Percentiles rank a stretch among this genome's conserved stretches.
Evolutionary conservation across 2,797 vertebrate species (phyloP).

Genomic region (Cryptoblepharus egeriae): DNA sequence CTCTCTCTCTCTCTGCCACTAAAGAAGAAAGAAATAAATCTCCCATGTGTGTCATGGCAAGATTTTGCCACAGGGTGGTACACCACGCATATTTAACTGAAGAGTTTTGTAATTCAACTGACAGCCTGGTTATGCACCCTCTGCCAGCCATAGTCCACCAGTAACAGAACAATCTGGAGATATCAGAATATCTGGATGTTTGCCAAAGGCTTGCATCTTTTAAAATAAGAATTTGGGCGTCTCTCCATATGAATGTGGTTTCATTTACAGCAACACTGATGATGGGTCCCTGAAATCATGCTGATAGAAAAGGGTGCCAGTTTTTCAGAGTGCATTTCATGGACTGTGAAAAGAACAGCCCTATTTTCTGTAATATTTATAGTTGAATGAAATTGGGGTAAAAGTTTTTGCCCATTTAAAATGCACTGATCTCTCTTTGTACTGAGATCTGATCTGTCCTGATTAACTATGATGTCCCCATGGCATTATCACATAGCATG

Average conservation of each 20-base stretch:
- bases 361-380: background rate
- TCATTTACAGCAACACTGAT: background rate
- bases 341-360: background rate
- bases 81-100: conserved; percentile 85
- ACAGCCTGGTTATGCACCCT: conserved; percentile 77
- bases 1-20: background rate
- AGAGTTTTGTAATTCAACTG: conserved; percentile 77
- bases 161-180: conserved; percentile 79
- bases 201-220: conserved; percentile 58
- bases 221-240: conserved; percentile 33
- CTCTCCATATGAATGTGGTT: background rate
- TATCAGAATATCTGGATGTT: conserved; percentile 77
- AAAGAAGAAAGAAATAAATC: background rate
- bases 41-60: conserved; percentile 86
- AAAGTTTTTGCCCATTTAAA: background rate
- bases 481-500: background rate
- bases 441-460: background rate
- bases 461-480: background rate
- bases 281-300: background rate
- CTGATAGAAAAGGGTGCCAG: background rate
- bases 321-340: background rate
- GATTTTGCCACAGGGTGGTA: conserved; percentile 92
- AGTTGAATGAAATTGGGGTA: too few relatives aligned
- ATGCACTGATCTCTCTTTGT: background rate
- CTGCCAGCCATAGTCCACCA: conserved; percentile 78